Percentiles rank a stretch among this genome's conserved stretches.
These are phyloP conservation scores for Thaumetopoea pityocampa DNA, from an alignment of 1,140 invertebrate genomes.

Conservation along the genomic window DNA sequence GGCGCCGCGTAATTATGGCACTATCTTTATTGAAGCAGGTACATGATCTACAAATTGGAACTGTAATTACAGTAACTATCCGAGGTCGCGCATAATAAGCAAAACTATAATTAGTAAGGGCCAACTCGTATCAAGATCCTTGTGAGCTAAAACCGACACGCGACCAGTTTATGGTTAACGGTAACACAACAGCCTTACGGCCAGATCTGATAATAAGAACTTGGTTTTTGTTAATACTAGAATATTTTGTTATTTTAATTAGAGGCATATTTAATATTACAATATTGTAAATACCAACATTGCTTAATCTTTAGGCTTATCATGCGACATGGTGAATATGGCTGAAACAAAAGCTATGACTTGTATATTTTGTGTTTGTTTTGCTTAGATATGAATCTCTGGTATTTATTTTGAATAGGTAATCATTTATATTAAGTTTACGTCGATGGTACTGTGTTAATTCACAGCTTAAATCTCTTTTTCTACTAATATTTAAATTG, in stretches of 20 bases:
- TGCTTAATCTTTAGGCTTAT: conserved; percentile 11
- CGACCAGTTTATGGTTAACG: conserved; percentile 42
- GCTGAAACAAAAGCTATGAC: neutral
- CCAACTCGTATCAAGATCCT: conserved; percentile 52
- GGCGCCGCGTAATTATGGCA: too few relatives aligned
- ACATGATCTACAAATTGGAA: conserved; percentile 2
- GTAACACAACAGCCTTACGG: conserved; percentile 46
- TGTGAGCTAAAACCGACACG: conserved; percentile 40
- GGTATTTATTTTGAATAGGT: neutral
- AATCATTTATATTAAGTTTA: too few relatives aligned
- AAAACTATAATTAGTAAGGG: conserved; percentile 58
- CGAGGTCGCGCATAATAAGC: conserved; percentile 33
- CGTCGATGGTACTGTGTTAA: too few relatives aligned
- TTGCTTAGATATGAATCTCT: neutral
- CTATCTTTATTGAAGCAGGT: neutral
- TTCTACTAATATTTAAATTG: too few relatives aligned
- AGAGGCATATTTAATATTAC: conserved; percentile 19
- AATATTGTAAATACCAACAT: conserved; percentile 13
- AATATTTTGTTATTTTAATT: conserved; percentile 36
- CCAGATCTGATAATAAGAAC: conserved; percentile 42
- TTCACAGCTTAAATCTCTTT: too few relatives aligned
- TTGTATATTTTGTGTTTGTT: neutral
- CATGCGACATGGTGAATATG: neutral
- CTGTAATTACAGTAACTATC: conserved; percentile 21
- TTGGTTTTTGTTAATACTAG: conserved; percentile 35